Percentiles rank a stretch among this genome's conserved stretches.
Evolutionary conservation across 2,113 vertebrate genomes (phyloP).

Genomic region (Meriones unguiculatus): DNA sequence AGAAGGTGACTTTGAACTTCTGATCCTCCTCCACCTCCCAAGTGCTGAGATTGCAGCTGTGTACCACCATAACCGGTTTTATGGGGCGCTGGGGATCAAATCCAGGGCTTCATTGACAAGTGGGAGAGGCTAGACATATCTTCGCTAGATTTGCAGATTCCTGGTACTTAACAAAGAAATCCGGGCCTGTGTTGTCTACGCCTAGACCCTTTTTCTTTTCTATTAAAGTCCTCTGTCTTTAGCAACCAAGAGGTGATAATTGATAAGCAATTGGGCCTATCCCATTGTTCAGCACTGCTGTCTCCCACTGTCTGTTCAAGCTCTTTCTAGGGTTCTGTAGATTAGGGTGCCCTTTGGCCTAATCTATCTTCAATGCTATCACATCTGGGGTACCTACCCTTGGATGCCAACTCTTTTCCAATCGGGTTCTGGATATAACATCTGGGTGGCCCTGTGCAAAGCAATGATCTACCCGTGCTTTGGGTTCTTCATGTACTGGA

Average conservation of each 20-base stretch:
- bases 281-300: neutral
- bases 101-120: neutral
- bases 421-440: neutral
- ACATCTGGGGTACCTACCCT: neutral
- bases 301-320: neutral
- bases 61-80: neutral
- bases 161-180: constrained; percentile 12
- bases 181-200: neutral
- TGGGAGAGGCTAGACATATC: neutral
- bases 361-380: neutral
- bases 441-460: neutral
- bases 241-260: neutral
- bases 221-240: neutral
- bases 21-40: no score
- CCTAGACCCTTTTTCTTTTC: neutral
- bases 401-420: neutral
- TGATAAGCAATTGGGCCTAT: neutral
- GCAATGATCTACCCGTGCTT: neutral
- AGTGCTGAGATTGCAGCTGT: neutral
- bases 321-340: neutral
- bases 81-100: no score
- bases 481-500: neutral
- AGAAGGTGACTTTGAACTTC: neutral
- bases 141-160: neutral
- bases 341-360: neutral